Base-by-base conservation (phyloP, 2,113 vertebrate genomes). In the Panthera uncia region DNA sequence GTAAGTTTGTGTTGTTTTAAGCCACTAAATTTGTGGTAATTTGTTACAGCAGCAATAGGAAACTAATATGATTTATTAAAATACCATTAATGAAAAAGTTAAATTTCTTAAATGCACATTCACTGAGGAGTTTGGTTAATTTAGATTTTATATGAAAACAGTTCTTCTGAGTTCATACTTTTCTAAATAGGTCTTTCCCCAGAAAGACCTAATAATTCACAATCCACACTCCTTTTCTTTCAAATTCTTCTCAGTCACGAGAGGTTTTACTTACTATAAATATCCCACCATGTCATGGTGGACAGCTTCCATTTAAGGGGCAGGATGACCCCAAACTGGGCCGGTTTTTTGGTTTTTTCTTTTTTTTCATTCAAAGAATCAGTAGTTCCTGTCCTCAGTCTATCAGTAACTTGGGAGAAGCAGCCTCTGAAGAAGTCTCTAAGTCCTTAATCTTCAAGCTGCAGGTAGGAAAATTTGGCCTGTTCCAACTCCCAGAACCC, bases 371-470 rank as follows among this genome's bases (percentile, higher is more conserved):
- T 82, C 48, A 84, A 63, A 65, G 19, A 91, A 38, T n/a, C 29
- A 69, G 45, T 4, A 4, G 36, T 27, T 90, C 69, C 48, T 81
- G 65, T 76, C 74, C 80, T 93, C 57, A 80, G n/a, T 33, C 31
- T 65, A 25, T 90, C 45, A 57, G 73, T 31, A 90, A 79, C 73
- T 55, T 19, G 8, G 86, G 57, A 90, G 82, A 89, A 96, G 19
- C 71, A 63, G 74, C 45, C 69, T 89, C 79, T 68, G n/a, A 91
- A 69, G 81, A 87, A 89, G 50, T 83, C 74, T 76, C 50, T 95
- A 97, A 97, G 19, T 92, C 80, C 81, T 94, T 98, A 97, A 95
- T 98, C 96, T 98, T 92, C 71, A 94, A 96, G 84, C 74, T 92
- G 68, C 97, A 97, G 98, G 87, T 97, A 88, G 76, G 52, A 92